Base-by-base conservation (phyloP, 2,797 vertebrate species). In the Sebastiscus tertius region DNA sequence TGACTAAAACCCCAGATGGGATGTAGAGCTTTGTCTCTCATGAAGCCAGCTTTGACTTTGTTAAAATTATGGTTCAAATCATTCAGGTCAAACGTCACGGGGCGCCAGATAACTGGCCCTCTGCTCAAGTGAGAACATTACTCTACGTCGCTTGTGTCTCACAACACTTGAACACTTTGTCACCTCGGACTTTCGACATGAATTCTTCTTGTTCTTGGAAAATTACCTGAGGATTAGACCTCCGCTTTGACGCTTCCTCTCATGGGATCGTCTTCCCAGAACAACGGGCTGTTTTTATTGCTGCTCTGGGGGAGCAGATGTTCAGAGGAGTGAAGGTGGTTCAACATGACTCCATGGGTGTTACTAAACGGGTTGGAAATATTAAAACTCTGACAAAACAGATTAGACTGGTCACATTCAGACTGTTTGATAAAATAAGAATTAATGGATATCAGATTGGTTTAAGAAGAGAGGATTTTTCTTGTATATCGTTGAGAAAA, bases 241-340 rank as follows among this genome's bases (percentile, higher is more conserved):
- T 70, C 33, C 2, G 5, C 8, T 22, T 34, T 8, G n/a, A 62
- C 20, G 16, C 29, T 9, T 59, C 22, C 58, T 65, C 68, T 77
- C 66, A 1, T 20, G 4, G 61, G 66, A 12, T 27, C 6, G 5
- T 64, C 33, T 66, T 77, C 68, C n/a, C 20, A 14, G 60, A 73
- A 79, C 62, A n/a, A 78, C 62, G 42, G 6, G 74, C 26, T 18
- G 65, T 8, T 61, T 78, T 54, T 67, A 59, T 75, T 67, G 22
- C 8, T 63, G 60, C 46, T 65, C 31, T 75, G 49, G 20, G 54
- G 13, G 11, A 72, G 55, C 72, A 81, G 59, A 75, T 75, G 39
- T 80, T 75, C 22, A 5, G 13, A 36, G 3, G 52, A 58, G 2
- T 11, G 10, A 46, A 34, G 24, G 27, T 29, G 1, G 10, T 56